Percentiles rank a stretch among this genome's conserved stretches.
Conservation (phyloP, 2,888 invertebrate genomes). For the Achlya flavicornis region DNA sequence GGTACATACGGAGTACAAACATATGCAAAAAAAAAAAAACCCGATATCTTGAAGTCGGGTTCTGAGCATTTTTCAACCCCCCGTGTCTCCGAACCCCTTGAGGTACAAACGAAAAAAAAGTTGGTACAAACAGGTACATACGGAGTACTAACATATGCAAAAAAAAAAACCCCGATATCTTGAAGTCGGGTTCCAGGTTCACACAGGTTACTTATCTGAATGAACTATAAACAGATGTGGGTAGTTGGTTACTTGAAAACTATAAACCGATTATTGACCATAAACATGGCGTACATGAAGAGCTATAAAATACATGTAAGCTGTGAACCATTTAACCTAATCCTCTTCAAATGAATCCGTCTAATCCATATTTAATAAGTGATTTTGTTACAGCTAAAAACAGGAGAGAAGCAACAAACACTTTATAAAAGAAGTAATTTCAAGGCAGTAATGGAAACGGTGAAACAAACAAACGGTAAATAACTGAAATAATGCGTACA, state of each 20-base stretch:
- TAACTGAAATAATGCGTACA: slow-evolving; percentile 17
- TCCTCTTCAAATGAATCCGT: background rate
- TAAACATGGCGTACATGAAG: slow-evolving; percentile 25
- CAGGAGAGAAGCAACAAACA: background rate
- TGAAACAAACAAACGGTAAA: slow-evolving; percentile 17
- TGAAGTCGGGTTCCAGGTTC: too few species aligned
- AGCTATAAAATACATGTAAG: background rate
- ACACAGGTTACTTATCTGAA: background rate
- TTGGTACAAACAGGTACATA: too few species aligned
- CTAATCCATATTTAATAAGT: background rate
- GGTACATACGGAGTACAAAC: too few species aligned
- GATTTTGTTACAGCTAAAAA: background rate
- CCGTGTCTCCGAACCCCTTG: too few species aligned
- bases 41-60: too few species aligned
- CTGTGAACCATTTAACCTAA: background rate
- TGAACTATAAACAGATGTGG: slow-evolving; percentile 20
- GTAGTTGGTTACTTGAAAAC: slow-evolving; percentile 2
- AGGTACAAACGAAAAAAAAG: too few species aligned
- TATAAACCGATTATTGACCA: slow-evolving; percentile 36
- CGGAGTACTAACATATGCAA: too few species aligned
- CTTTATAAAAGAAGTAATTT: background rate
- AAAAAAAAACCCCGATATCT: too few species aligned
- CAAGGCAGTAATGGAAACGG: background rate
- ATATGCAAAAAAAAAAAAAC: too few species aligned
- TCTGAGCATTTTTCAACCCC: too few species aligned